Base-by-base conservation (phyloP, 2,113 vertebrate species). In the Alethe diademata region DNA sequence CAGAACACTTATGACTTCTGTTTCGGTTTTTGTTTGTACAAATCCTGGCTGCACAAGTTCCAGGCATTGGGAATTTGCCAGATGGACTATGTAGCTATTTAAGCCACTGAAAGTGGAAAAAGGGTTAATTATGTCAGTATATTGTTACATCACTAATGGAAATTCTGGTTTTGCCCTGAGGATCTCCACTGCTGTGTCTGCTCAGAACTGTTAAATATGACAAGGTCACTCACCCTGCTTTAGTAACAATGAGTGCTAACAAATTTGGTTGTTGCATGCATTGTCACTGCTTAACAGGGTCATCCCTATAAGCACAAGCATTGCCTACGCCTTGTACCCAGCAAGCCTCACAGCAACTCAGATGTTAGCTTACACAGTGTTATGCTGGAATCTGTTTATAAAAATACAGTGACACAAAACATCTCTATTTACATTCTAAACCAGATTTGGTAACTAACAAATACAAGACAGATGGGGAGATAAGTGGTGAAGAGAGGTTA, bases 21-120 rank as follows among this genome's bases (percentile, higher is more conserved):
- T 95, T 97, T 97, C 72, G 93, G 90, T 83, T 89, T 95, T 84
- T 78, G 85, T 98, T 98, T 97, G 96, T 96, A 98, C 96, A 97
- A 98, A 97, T 43, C 90, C 95, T 95, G 93, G 79, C 94, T 79
- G 89, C 54, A 75, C 9, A 71, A 92, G 88, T 96, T 97, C 88
- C 78, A 95, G 95, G 79, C 86, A 91, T 45, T 29, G 0, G 64
- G 82, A 88, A 60, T 40, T 72, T 93, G 95, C 87, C 88, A 92
- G 90, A 81, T 90, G 81, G 94, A 89, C 85, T 88, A 20, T 62
- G 75, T 56, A 85, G 88, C 92, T 96, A 72, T 86, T 95, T 82
- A 79, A 81, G 71, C 47, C 54, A 10, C 40, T 93, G 86, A 58
- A 87, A 95, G 78, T 80, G 78, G 85, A 96, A 96, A 90, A 92